A percentile compares a stretch with the other conserved stretches of the same genome.
Conservation (phyloP, 2,113 vertebrate genomes). For the Lichenostomus cassidix region DNA sequence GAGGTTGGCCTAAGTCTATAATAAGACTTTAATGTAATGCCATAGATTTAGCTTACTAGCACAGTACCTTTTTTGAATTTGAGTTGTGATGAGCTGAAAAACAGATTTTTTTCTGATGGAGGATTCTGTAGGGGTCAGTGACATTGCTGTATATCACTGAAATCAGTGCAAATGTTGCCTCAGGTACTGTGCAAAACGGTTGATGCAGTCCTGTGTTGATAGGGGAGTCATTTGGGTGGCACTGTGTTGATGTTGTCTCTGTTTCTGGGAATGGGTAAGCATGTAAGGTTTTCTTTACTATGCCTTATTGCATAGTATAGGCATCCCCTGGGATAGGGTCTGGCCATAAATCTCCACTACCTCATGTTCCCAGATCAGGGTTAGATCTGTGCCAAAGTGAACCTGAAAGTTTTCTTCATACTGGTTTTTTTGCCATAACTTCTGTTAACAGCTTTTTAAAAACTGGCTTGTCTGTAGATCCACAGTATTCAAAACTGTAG, state of each 20-base stretch:
- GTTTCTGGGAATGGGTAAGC: neutral
- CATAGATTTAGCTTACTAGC: neutral
- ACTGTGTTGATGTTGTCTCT: neutral
- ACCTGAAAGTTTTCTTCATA: neutral
- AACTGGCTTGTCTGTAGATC: neutral
- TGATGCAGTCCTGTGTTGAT: neutral
- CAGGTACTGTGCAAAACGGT: neutral
- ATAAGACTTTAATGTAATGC: neutral
- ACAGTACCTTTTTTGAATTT: neutral
- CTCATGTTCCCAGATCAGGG: neutral
- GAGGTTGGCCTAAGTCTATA: constrained; percentile 24
- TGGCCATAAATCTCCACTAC: neutral
- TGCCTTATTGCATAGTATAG: neutral
- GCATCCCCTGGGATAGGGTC: neutral
- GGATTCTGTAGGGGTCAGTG: neutral
- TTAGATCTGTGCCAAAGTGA: neutral
- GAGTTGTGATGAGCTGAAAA: neutral
- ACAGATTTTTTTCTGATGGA: neutral
- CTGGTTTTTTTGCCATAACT: neutral
- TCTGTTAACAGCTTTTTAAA: neutral
- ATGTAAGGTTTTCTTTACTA: neutral
- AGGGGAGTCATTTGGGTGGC: neutral
- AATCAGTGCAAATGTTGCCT: neutral
- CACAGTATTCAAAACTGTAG: neutral
- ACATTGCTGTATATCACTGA: neutral